phyloP scores from a whole-genome alignment of 2,888 invertebrate genomes.

The Copidosoma aretas region DNA sequence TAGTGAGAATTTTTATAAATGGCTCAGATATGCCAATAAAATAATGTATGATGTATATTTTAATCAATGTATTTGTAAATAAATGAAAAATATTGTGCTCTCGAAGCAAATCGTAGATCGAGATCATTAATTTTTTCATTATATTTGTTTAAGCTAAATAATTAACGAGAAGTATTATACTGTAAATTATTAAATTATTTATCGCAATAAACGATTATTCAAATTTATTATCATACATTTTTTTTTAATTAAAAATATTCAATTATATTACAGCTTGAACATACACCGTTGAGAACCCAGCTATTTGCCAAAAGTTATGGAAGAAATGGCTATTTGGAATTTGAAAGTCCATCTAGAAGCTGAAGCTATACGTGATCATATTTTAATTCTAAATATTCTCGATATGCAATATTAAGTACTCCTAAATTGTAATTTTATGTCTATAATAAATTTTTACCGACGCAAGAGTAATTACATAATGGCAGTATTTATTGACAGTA shows the following conservation, averaged over 20 bases:
- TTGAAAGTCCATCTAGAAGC: neutral
- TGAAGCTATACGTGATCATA: too few species aligned
- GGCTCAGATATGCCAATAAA: neutral
- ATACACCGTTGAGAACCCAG: conserved; percentile 27
- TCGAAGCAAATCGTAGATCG: neutral
- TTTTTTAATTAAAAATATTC: neutral
- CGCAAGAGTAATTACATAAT: too few species aligned
- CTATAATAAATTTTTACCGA: too few species aligned
- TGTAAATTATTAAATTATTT: conserved; percentile 37
- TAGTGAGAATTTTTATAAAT: conserved; percentile 11
- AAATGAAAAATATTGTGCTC: neutral
- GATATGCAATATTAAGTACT: too few species aligned
- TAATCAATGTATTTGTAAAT: neutral
- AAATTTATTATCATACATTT: too few species aligned
- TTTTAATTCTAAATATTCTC: too few species aligned
- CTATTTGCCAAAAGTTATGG: conserved; percentile 29
- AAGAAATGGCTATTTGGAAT: neutral
- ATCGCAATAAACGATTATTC: conserved; percentile 29
- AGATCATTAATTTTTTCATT: neutral
- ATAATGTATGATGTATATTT: neutral
- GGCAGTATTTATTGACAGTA: too few species aligned
- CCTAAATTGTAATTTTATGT: too few species aligned
- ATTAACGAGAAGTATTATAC: neutral
- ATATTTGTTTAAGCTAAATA: neutral
- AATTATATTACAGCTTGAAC: conserved; percentile 31